Evolutionary conservation across 2,797 vertebrate genomes (phyloP).

Genomic region (Liasis olivaceus): DNA sequence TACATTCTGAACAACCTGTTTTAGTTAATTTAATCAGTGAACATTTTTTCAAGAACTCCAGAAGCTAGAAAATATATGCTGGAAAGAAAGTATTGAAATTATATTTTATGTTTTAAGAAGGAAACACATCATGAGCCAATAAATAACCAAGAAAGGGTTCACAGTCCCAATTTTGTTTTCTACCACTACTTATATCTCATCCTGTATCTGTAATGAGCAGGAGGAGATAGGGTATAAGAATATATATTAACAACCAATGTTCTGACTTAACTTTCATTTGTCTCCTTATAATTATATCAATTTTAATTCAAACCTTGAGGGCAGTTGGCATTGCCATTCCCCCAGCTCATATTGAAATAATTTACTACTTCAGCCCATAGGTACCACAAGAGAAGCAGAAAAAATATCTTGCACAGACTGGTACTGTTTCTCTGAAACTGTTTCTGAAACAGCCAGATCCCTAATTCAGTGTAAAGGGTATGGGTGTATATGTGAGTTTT

Average conservation of each 20-base stretch:
- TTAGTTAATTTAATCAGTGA: constrained; percentile 4
- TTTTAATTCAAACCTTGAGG: constrained; percentile 36
- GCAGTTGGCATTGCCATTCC: constrained; percentile 33
- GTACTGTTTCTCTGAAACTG: constrained; percentile 13
- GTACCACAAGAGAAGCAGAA: not conserved
- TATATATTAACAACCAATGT: not conserved
- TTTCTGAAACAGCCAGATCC: constrained; percentile 19
- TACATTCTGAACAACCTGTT: not conserved
- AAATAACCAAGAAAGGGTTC: not conserved
- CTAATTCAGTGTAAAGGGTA: constrained; percentile 23
- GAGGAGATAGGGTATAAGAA: not conserved
- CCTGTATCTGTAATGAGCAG: constrained; percentile 14
- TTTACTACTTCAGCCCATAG: constrained; percentile 22
- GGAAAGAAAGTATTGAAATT: not conserved
- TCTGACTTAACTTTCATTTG: not conserved
- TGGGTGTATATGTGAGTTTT: not conserved
- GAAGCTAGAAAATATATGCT: not conserved
- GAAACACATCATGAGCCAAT: not conserved
- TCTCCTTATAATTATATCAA: constrained; percentile 39
- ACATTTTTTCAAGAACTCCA: not conserved
- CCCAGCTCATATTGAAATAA: constrained; percentile 44
- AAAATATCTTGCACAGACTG: constrained; percentile 21
- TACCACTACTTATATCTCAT: constrained; percentile 1
- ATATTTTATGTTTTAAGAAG: not conserved
- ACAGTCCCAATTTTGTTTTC: not conserved